phyloP scores from a whole-genome alignment of 2,888 invertebrate genomes.

The Hypena proboscidalis region DNA sequence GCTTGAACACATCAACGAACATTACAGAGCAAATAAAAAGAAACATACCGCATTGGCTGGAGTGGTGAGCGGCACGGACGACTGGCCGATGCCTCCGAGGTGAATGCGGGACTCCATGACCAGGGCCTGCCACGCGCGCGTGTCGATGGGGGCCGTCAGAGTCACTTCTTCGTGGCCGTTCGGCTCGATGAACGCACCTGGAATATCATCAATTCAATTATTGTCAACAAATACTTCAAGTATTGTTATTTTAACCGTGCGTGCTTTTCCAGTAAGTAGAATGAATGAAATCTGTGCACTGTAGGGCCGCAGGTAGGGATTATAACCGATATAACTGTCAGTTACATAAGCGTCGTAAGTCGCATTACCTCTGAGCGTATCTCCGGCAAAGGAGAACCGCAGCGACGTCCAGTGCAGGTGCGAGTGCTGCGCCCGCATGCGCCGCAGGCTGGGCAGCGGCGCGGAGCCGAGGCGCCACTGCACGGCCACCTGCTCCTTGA shows the following conservation, averaged over 20 bases:
- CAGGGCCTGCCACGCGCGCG: conserved; percentile 77
- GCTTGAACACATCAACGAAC: too few relatives aligned
- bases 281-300: too few relatives aligned
- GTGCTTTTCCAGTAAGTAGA: too few relatives aligned
- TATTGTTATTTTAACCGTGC: too few relatives aligned
- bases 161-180: conserved; percentile 80
- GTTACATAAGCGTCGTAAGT: background rate
- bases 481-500: conserved; percentile 88
- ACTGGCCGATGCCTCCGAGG: conserved; percentile 65
- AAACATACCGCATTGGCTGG: too few relatives aligned
- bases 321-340: too few relatives aligned
- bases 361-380: conserved; percentile 41
- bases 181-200: conserved; percentile 70
- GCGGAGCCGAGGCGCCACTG: conserved; percentile 86
- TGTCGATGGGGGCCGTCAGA: conserved; percentile 78
- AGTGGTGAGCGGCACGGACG: conserved; percentile 24
- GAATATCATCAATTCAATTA: too few relatives aligned
- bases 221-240: too few relatives aligned
- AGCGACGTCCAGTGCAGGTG: conserved; percentile 74
- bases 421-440: conserved; percentile 57
- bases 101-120: conserved; percentile 72
- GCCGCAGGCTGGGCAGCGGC: conserved; percentile 55
- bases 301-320: too few relatives aligned
- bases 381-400: conserved; percentile 52
- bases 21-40: too few relatives aligned